Evolutionary conservation across 2,113 vertebrate species (phyloP).

Genomic region (Typhlomys cinereus): DNA sequence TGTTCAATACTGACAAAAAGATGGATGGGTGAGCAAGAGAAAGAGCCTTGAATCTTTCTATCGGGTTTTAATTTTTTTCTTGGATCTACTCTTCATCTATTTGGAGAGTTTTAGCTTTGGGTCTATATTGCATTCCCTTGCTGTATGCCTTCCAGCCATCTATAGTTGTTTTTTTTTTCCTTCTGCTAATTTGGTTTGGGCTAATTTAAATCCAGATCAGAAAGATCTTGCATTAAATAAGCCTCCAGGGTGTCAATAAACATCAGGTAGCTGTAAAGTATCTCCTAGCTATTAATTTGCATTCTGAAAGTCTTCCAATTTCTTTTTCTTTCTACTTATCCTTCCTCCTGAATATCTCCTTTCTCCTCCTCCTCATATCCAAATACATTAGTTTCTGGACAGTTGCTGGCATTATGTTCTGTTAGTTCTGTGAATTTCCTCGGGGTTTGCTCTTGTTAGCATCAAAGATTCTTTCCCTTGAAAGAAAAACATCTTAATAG

Average conservation of each 20-base stretch:
- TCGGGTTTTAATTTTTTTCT: background rate
- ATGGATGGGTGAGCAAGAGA: conserved; percentile 2
- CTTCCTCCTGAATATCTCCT: background rate
- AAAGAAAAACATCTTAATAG: conserved; percentile 40
- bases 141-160: conserved; percentile 46
- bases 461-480: background rate
- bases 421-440: background rate
- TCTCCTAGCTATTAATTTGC: conserved; percentile 53
- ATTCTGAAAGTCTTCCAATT: conserved; percentile 43
- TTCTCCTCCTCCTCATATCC: background rate
- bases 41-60: background rate
- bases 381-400: conserved; percentile 19
- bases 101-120: conserved; percentile 33
- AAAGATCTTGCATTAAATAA: conserved; percentile 57
- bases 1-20: conserved; percentile 30
- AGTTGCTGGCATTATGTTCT: background rate
- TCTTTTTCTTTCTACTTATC: background rate
- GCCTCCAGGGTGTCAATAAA: conserved; percentile 53
- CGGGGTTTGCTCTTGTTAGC: conserved; percentile 18
- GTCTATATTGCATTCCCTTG: background rate
- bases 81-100: background rate
- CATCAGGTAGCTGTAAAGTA: conserved; percentile 37
- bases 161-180: conserved; percentile 35
- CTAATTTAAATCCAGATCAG: conserved; percentile 55
- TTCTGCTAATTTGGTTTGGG: conserved; percentile 47